A percentile compares a stretch with the other conserved stretches of the same genome.
Conservation (phyloP, 1,140 invertebrate genomes). For the Diachasmimorpha longicaudata region DNA sequence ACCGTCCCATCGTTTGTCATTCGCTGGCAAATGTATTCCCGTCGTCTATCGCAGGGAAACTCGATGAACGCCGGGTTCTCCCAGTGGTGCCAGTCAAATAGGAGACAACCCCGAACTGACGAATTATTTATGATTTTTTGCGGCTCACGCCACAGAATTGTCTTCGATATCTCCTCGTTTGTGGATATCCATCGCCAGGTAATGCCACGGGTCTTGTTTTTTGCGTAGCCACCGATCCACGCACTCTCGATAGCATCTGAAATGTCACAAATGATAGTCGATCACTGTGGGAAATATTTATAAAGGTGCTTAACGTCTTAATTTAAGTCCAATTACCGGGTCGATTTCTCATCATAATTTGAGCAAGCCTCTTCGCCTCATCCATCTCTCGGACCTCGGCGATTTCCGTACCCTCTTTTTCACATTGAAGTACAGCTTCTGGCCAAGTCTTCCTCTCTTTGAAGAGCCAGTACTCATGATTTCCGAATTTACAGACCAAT, state of each 20-base stretch:
- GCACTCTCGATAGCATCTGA: slow-evolving; percentile 39
- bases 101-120: slow-evolving; percentile 50
- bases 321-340: slow-evolving; percentile 30
- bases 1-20: not conserved
- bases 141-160: slow-evolving; percentile 28
- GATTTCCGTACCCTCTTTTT: slow-evolving; percentile 33
- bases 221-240: slow-evolving; percentile 41
- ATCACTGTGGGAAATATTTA: not conserved
- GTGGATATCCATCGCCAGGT: slow-evolving; percentile 39
- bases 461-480: slow-evolving; percentile 31
- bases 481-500: not conserved
- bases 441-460: slow-evolving; percentile 29
- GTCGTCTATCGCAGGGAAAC: slow-evolving; percentile 56
- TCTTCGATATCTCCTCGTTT: slow-evolving; percentile 26
- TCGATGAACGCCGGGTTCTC: slow-evolving; percentile 53
- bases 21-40: slow-evolving; percentile 58
- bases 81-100: slow-evolving; percentile 56
- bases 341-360: slow-evolving; percentile 32
- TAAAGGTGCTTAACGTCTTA: no score
- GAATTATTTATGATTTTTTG: slow-evolving; percentile 3
- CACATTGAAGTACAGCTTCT: slow-evolving; percentile 34
- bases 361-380: slow-evolving; percentile 23
- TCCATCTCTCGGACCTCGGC: slow-evolving; percentile 29
- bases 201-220: slow-evolving; percentile 6
- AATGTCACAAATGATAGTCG: not conserved